These are phyloP conservation scores for Thryonomys swinderianus DNA, from an alignment of 2,113 vertebrate species.

Conservation along the genomic window DNA sequence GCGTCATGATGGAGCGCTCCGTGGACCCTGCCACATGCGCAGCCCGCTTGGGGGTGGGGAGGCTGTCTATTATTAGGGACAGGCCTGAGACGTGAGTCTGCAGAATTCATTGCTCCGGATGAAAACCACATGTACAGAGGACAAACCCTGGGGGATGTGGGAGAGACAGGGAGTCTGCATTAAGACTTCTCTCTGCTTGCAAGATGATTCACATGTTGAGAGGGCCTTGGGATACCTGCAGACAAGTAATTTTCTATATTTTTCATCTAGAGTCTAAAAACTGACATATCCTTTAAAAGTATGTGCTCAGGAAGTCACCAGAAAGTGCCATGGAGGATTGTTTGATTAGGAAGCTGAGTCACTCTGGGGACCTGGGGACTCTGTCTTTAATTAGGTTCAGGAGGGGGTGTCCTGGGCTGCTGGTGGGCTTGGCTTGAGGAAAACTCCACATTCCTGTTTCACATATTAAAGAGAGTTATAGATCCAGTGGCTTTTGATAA, in stretches of 20 bases:
- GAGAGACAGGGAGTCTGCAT: not conserved
- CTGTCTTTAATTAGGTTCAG: not conserved
- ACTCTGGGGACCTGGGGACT: not conserved
- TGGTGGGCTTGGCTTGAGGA: not conserved
- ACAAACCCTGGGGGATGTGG: not conserved
- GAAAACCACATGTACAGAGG: constrained; percentile 57
- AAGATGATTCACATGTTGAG: not conserved
- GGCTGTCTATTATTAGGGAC: constrained; percentile 42
- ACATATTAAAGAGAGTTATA: constrained; percentile 25
- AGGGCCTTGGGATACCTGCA: not conserved
- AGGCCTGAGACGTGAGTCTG: constrained; percentile 31
- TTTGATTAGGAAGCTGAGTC: not conserved
- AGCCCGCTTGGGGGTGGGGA: constrained; percentile 19
- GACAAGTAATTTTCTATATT: not conserved
- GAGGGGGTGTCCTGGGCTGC: not conserved
- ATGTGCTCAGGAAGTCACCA: not conserved
- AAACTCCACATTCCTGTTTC: not conserved
- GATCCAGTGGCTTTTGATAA: not conserved
- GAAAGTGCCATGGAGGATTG: not conserved
- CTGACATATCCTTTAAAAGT: not conserved
- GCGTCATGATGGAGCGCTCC: constrained; percentile 60
- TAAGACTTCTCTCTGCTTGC: not conserved
- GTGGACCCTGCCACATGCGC: not conserved
- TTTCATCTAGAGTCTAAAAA: constrained; percentile 8
- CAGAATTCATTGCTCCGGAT: constrained; percentile 61